These are phyloP conservation scores for Crenuchus spilurus DNA, from an alignment of 2,797 vertebrate species.

Conservation along the genomic window DNA sequence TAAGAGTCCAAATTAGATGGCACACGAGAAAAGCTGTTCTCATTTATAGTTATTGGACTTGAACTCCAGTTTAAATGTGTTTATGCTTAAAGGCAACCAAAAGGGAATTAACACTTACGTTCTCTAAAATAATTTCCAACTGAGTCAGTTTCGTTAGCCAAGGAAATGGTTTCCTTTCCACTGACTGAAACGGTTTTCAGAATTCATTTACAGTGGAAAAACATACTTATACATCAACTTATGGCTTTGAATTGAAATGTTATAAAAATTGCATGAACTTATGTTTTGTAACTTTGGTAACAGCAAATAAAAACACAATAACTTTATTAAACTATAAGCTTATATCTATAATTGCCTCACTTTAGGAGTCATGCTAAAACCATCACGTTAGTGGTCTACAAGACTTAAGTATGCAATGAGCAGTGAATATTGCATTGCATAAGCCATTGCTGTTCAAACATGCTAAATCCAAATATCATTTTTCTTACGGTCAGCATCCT, in stretches of 20 bases:
- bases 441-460: slow-evolving; percentile 38
- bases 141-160: slow-evolving; percentile 8
- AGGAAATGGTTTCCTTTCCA: slow-evolving; percentile 1
- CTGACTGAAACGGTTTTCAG: not conserved
- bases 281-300: not conserved
- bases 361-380: slow-evolving; percentile 8
- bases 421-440: slow-evolving; percentile 25
- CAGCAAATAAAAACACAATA: not conserved
- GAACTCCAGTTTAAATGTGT: slow-evolving; percentile 46
- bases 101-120: slow-evolving; percentile 29
- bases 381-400: slow-evolving; percentile 15
- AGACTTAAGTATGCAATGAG: slow-evolving; percentile 2
- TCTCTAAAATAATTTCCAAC: slow-evolving; percentile 40
- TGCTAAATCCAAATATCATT: slow-evolving; percentile 35
- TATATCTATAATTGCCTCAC: not conserved
- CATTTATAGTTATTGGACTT: slow-evolving; percentile 34
- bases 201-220: too few relatives aligned
- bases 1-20: slow-evolving; percentile 39
- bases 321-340: not conserved
- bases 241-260: too few relatives aligned
- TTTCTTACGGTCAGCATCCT: slow-evolving; percentile 51
- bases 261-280: not conserved
- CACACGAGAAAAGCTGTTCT: slow-evolving; percentile 26
- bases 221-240: too few relatives aligned
- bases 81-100: slow-evolving; percentile 53